Conservation (phyloP, 2,888 invertebrate species). For the Amphipyra berbera region DNA sequence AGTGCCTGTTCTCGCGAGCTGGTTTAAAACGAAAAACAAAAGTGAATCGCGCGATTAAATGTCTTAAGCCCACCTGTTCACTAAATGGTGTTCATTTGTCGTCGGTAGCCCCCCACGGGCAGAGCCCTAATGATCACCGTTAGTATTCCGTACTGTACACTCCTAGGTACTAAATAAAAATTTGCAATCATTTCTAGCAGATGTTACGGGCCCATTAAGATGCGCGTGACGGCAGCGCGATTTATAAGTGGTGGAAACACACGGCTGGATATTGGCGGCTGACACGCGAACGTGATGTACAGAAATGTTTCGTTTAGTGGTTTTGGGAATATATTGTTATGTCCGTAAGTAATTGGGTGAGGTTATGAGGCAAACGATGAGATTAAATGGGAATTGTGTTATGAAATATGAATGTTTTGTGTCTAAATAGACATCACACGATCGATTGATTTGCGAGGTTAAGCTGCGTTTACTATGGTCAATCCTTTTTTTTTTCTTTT, state of each 20-base stretch:
- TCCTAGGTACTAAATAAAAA: slow-evolving; percentile 73
- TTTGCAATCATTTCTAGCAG: slow-evolving; percentile 71
- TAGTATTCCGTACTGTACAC: slow-evolving; percentile 65
- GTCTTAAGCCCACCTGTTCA: slow-evolving; percentile 57
- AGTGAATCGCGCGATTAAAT: slow-evolving; percentile 40
- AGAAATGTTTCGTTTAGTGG: slow-evolving; percentile 24
- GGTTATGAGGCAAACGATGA: slow-evolving; percentile 31
- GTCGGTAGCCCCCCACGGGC: slow-evolving; percentile 31
- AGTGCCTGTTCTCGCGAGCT: too few relatives aligned
- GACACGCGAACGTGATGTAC: slow-evolving; percentile 35
- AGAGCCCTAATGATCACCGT: slow-evolving; percentile 67
- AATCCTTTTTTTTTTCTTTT: too few relatives aligned
- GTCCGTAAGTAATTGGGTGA: slow-evolving; percentile 39
- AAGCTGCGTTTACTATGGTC: too few relatives aligned
- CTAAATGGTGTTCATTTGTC: slow-evolving; percentile 58
- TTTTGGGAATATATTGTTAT: slow-evolving; percentile 39
- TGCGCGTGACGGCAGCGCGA: slow-evolving; percentile 61
- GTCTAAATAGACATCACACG: too few relatives aligned
- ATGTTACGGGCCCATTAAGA: slow-evolving; percentile 69
- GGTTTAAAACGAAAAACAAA: slow-evolving; percentile 22
- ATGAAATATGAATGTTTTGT: slow-evolving; percentile 23
- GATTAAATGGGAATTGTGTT: slow-evolving; percentile 14
- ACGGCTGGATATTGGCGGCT: slow-evolving; percentile 16
- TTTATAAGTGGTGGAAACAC: slow-evolving; percentile 40
- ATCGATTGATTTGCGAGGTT: too few relatives aligned